A percentile compares a stretch with the other conserved stretches of the same genome.
These are phyloP conservation scores for Spinus olivaceus DNA, from an alignment of 2,797 vertebrate species.

Conservation along the genomic window DNA sequence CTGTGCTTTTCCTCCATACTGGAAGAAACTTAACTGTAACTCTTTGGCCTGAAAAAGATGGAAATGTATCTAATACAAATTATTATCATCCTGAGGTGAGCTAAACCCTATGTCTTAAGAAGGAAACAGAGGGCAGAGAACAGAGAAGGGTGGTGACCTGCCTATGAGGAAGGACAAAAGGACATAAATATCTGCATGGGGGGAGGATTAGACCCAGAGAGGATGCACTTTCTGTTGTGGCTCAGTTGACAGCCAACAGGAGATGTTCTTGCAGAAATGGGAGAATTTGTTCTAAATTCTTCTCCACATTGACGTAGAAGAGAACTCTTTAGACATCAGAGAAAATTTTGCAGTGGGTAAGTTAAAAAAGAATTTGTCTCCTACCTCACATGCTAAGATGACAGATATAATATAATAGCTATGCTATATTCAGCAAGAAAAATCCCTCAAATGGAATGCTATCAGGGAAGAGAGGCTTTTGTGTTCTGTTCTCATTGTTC, in stretches of 20 bases:
- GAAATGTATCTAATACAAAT: neutral
- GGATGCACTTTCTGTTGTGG: neutral
- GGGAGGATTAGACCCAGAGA: neutral
- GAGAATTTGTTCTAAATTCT: neutral
- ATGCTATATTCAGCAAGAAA: neutral
- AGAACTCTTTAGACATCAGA: neutral
- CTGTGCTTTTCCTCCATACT: neutral
- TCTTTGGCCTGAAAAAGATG: neutral
- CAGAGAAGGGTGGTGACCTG: neutral
- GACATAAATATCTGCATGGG: neutral
- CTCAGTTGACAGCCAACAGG: neutral
- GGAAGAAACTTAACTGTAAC: neutral
- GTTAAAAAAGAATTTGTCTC: neutral
- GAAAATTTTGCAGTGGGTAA: neutral
- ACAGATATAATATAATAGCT: neutral
- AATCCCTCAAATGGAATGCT: neutral
- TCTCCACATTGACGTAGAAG: neutral
- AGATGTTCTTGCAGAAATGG: neutral
- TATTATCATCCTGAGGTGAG: neutral
- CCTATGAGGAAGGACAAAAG: neutral
- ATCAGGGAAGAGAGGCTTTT: neutral
- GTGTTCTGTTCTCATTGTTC: neutral
- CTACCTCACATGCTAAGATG: neutral
- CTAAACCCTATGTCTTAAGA: neutral
- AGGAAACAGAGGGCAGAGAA: neutral